Evolutionary conservation across 2,888 invertebrate species (phyloP).

Genomic region (Horisme vitalbata): DNA sequence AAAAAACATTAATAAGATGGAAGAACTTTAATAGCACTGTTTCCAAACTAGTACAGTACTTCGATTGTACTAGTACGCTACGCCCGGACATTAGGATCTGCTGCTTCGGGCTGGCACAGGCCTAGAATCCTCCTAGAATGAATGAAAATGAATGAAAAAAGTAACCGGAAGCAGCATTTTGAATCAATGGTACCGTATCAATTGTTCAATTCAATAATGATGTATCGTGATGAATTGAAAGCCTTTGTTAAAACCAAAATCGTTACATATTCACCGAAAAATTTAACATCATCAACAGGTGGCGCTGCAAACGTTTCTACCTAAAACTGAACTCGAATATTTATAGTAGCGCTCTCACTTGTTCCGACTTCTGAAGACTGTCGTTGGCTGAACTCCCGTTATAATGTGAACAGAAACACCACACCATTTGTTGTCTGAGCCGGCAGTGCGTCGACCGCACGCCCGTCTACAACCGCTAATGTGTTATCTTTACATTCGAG

Average conservation of each 20-base stretch:
- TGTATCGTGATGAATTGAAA: no score
- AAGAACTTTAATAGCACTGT: no score
- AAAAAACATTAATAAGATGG: no score
- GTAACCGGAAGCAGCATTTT: no score
- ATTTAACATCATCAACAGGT: slow-evolving; percentile 43
- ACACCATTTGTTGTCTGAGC: slow-evolving; percentile 77
- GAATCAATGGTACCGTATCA: no score
- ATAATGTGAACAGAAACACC: slow-evolving; percentile 61
- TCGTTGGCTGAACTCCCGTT: slow-evolving; percentile 80
- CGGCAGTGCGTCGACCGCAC: slow-evolving; percentile 82
- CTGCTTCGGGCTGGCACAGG: no score
- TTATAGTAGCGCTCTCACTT: slow-evolving; percentile 59
- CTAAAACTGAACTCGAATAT: slow-evolving; percentile 17
- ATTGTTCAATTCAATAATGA: no score
- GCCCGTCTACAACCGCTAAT: slow-evolving; percentile 76
- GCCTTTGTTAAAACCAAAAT: slow-evolving; percentile 31
- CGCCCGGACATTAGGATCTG: no score
- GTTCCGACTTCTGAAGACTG: slow-evolving; percentile 68
- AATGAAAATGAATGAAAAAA: no score
- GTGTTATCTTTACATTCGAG: slow-evolving; percentile 72
- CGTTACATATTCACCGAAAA: slow-evolving; percentile 31
- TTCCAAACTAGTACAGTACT: no score
- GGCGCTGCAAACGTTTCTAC: slow-evolving; percentile 52
- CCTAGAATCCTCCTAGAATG: no score
- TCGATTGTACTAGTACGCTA: no score